Evolutionary conservation across 2,888 invertebrate species (phyloP).

Genomic region (Neuroscelio doddi): DNA sequence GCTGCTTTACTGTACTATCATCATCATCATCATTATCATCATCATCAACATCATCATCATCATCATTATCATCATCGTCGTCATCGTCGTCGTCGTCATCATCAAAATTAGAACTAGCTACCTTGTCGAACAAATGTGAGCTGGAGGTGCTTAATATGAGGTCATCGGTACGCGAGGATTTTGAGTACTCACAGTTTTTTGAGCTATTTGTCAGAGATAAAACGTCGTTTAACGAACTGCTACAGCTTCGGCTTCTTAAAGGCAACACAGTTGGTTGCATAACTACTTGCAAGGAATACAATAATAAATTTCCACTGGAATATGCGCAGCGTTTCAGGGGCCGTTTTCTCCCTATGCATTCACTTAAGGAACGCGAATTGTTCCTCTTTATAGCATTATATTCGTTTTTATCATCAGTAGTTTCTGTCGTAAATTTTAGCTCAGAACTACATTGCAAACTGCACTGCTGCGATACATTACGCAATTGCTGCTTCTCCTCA

Average conservation of each 20-base stretch:
- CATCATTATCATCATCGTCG: constrained; percentile 31
- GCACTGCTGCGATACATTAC: constrained; percentile 82
- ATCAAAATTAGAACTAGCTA: constrained; percentile 42
- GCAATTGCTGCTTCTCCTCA: constrained; percentile 72
- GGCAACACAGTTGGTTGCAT: constrained; percentile 41
- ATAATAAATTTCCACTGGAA: constrained; percentile 54
- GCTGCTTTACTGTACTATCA: too few relatives aligned
- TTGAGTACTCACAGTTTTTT: constrained; percentile 57
- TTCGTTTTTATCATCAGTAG: constrained; percentile 61
- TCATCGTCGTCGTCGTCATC: constrained; percentile 44
- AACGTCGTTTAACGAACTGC: constrained; percentile 64
- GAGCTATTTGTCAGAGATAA: constrained; percentile 55
- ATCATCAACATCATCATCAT: constrained; percentile 31
- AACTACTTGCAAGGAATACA: constrained; percentile 58
- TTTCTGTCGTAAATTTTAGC: constrained; percentile 62
- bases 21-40: too few relatives aligned
- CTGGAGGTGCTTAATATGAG: constrained; percentile 50
- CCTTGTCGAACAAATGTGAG: constrained; percentile 52
- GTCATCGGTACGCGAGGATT: constrained; percentile 56
- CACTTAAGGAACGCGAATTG: constrained; percentile 51
- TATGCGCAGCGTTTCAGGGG: constrained; percentile 53
- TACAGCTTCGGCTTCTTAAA: constrained; percentile 54
- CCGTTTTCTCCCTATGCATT: constrained; percentile 45
- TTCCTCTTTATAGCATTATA: too few relatives aligned
- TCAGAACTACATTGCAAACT: constrained; percentile 81